Base-by-base conservation (phyloP, 1,140 invertebrate species). In the Drosophila nasuta region DNA sequence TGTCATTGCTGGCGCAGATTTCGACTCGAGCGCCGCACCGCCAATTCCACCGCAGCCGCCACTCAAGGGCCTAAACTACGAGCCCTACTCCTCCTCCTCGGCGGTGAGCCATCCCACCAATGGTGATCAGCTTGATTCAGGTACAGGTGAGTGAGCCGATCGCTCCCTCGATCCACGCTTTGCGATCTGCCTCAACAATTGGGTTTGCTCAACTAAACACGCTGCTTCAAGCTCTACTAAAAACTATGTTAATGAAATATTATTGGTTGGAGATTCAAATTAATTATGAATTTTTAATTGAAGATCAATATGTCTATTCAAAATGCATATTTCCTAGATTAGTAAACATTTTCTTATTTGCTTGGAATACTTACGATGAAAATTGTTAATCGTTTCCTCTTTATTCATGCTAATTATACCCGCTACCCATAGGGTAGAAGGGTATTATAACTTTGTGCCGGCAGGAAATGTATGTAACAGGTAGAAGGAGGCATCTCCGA, bases 21-120 rank as follows among this genome's bases (percentile, higher is more conserved):
- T 73, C 72, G 85, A 90, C 71, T 88, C 85, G 85, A 85, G 82
- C 77, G 86, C 79, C 71, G 86, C 79, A 64, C 86, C 86, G 8
- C 85, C 85, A 38, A 90, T 86, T 56, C 86, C 86, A 54, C 86
- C 86, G 30, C 81, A 90, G 73, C 86, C 87, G 58, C 87, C 87
- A 51, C 63, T 71, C 54, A 89, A 89, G 85, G 81, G 85, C 54
- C 69, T 65, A 10, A 13, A 51, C 49, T 78, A 86, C 59, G 81
- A 68, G 41, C 65, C 57, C 30, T 74, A 83, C 75, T 46, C 35
- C 35, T 33, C 30, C 30, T 33, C 30, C 30, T 33, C 54, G 38
- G 10, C 60, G 51, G 30, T 33, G 30, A 5, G 2, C 30, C 52
- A 56, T 45, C 71, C 75, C 79, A 62, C 51, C 82, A 68, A 75